Evolutionary conservation across 2,797 vertebrate species (phyloP), one percentile per base, ranked within the genome.

Genomic region (Periophthalmus magnuspinnatus): DNA sequence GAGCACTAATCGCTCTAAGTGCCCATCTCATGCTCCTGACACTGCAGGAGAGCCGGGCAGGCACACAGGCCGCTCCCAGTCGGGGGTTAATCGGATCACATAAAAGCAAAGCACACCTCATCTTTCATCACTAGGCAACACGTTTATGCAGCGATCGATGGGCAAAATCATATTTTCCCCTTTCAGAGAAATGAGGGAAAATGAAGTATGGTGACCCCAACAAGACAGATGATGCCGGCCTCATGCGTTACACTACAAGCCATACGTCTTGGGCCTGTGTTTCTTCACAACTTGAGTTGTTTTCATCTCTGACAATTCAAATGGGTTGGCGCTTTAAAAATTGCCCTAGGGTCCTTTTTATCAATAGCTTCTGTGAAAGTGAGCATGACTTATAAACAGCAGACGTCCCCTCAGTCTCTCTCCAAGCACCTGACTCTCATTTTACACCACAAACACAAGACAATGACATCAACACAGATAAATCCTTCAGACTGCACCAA

Each of bases 121-220:
- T 91, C 89, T 89, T 91, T 89, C 87, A 89, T 90, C 86, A 76
- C 87, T 68, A 82, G 82, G 84, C 87, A 91, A 88, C 90, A 88
- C 87, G 84, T 91, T 90, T 88, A 85, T 88, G 83, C 84, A 81
- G 76, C 77, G 80, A 92, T 93, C 90, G 69, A 92, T 93, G 82
- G 80, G 72, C 68, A 72, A 86, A 91, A 90, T 91, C 86, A 91
- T 86, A 90, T 87, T 90, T 92, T 84, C 78, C 84, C 85, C 83
- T 89, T 86, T 86, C 83, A 88, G 87, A 89, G 82, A 91, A 90
- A 91, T 88, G 81, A 86, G 82, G 76, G 79, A 79, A 89, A 89
- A 89, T 87, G 64, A 90, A 83, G 78, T 80, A 78, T 84, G 80
- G 80, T 83, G 86, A 85, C 81, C 80, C 13, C 24, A 74, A 69